Base-by-base conservation (phyloP, 2,888 invertebrate species). In the Andrena haemorrhoa region DNA sequence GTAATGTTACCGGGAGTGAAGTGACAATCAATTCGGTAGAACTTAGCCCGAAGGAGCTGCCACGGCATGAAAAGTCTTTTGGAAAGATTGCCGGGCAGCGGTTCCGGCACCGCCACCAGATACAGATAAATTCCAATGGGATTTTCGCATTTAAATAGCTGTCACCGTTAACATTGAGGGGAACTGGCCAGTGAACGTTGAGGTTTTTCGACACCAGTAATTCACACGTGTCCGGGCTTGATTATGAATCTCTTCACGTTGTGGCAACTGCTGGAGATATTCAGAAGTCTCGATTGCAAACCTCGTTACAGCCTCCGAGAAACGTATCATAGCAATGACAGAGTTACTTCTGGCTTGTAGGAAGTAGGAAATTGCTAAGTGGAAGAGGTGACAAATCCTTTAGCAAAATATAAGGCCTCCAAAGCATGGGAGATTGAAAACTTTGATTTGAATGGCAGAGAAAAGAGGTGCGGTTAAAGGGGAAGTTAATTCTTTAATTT, bases 11-110 rank as follows among this genome's bases (percentile, higher is more conserved):
- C 26, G 5, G n/a, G 69, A n/a, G 12, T 4, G 47, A 60, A 69
- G 56, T 60, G 74, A 75, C 73, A 74, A 74, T 58, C 66, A 53
- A 20, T 23, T 33, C 23, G 41, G 23, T 2, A 35, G 23, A 23
- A n/a, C 29, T 69, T 41, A 66, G 35, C 35, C 16, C 1, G 26
- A n/a, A 23, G 29, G 12, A 23, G 49, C 70, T 20, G 70, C 26
- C n/a, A 31, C 41, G 58, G 20, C n/a, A 69, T 56, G 7, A 68
- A 56, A 68, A 56, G 56, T 35, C 35, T 68, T 56, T 26, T 23
- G 7, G 16, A 12, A 16, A 41, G 53, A 29, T 12, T 49, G 68
- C 31, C 7, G 5, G 26, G 16, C 47, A 58, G 16, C 5, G n/a
- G 58, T 12, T 35, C 58, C 58, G 29, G 58, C 58, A 51, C 51